Evolutionary conservation across 2,888 invertebrate species (phyloP).

Genomic region (Caenorhabditis panamensis): DNA sequence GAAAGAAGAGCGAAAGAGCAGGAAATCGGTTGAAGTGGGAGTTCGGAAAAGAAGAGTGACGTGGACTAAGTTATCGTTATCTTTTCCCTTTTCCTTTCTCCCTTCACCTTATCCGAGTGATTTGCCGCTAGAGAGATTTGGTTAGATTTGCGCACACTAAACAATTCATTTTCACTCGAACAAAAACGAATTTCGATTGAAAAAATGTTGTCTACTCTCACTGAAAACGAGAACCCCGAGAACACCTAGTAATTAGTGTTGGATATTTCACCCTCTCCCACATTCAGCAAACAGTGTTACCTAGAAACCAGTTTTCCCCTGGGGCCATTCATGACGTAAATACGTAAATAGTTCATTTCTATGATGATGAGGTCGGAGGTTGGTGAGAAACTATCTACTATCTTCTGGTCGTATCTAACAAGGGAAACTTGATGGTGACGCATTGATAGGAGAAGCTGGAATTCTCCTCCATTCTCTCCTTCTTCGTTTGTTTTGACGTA

Average conservation of each 20-base stretch:
- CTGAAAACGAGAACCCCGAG: constrained; percentile 17
- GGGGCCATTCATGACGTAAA: constrained; percentile 16
- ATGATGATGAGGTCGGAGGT: constrained; percentile 54
- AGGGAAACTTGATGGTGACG: constrained; percentile 56
- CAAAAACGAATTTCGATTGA: neutral
- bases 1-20: constrained; percentile 22
- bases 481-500: constrained; percentile 27
- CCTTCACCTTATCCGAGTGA: no score
- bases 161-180: no score
- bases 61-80: constrained; percentile 31
- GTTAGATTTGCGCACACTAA: no score
- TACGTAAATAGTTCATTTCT: constrained; percentile 14
- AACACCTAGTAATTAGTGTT: constrained; percentile 37
- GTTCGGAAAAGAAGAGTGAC: constrained; percentile 18
- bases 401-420: constrained; percentile 48
- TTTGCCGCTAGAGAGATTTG: no score
- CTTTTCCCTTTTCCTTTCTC: no score
- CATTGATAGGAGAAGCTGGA: constrained; percentile 51
- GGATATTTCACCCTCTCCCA: constrained; percentile 39
- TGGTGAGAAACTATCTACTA: constrained; percentile 44
- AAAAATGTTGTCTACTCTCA: constrained; percentile 19
- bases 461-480: neutral
- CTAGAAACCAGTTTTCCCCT: constrained; percentile 40
- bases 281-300: constrained; percentile 12
- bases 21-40: constrained; percentile 18